Evolutionary conservation across 2,797 vertebrate genomes (phyloP).

Genomic region (Tenualosa thibaudeaui): DNA sequence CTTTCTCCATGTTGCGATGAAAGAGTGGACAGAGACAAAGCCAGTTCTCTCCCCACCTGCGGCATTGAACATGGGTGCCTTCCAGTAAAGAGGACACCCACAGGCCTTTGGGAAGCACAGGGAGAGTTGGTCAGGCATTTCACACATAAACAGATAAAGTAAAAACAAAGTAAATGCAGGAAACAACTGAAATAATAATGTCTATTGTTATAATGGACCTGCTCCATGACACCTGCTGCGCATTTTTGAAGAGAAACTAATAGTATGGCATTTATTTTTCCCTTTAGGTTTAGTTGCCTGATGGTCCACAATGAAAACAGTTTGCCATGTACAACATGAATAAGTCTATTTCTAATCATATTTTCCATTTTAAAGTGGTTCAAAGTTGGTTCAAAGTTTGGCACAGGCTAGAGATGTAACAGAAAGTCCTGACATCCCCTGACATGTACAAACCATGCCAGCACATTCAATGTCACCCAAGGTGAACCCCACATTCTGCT

Average conservation of each 20-base stretch:
- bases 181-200: not conserved
- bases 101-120: conserved; percentile 75
- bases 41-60: conserved; percentile 92
- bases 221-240: not conserved
- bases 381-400: too few species aligned
- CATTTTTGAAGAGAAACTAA: not conserved
- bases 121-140: not conserved
- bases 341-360: not conserved
- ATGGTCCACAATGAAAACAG: not conserved
- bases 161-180: not conserved
- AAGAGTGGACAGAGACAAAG: conserved; percentile 89
- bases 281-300: not conserved
- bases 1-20: conserved; percentile 94
- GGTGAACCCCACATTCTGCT: too few species aligned
- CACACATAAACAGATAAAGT: not conserved
- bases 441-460: too few species aligned
- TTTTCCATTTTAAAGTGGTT: not conserved
- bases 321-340: not conserved
- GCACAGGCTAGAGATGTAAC: too few species aligned
- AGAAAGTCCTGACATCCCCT: too few species aligned
- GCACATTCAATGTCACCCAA: too few species aligned
- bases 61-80: conserved; percentile 90
- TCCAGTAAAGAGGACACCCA: conserved; percentile 96
- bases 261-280: not conserved
- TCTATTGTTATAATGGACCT: not conserved